Conservation (phyloP, 1,140 invertebrate species). For the Formica selysi region DNA sequence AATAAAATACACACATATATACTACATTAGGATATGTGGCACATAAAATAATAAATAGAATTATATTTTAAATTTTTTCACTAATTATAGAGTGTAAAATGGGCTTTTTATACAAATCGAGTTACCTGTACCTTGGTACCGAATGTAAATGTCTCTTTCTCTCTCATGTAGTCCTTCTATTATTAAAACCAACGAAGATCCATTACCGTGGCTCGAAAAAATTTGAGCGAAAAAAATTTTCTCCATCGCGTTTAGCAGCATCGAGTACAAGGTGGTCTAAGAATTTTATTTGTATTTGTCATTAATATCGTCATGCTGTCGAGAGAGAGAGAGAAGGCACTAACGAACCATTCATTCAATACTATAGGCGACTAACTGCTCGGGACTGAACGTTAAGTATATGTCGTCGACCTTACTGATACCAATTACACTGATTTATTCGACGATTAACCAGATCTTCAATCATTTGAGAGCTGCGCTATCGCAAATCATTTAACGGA, state of each 20-base stretch:
- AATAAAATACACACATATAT: too few species aligned
- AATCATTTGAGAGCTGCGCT: not conserved
- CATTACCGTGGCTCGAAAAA: not conserved
- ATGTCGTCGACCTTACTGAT: constrained; percentile 38
- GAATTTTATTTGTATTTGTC: constrained; percentile 30
- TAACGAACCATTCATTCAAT: constrained; percentile 37
- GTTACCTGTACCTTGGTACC: not conserved
- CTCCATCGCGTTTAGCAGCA: not conserved
- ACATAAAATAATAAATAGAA: too few species aligned
- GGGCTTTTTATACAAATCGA: not conserved
- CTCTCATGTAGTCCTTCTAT: not conserved
- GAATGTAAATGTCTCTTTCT: not conserved
- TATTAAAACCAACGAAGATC: not conserved
- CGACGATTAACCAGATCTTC: constrained; percentile 35
- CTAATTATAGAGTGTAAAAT: too few species aligned
- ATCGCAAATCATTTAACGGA: constrained; percentile 38
- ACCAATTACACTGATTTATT: constrained; percentile 50
- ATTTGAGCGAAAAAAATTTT: not conserved
- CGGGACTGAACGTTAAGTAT: not conserved
- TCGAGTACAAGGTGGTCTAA: not conserved
- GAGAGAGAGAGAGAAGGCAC: not conserved
- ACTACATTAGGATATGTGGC: too few species aligned
- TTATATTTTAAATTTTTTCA: too few species aligned
- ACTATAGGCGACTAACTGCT: constrained; percentile 31
- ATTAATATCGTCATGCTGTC: constrained; percentile 15